phyloP scores from a whole-genome alignment of 2,797 vertebrate species.

The Chiloscyllium punctatum region DNA sequence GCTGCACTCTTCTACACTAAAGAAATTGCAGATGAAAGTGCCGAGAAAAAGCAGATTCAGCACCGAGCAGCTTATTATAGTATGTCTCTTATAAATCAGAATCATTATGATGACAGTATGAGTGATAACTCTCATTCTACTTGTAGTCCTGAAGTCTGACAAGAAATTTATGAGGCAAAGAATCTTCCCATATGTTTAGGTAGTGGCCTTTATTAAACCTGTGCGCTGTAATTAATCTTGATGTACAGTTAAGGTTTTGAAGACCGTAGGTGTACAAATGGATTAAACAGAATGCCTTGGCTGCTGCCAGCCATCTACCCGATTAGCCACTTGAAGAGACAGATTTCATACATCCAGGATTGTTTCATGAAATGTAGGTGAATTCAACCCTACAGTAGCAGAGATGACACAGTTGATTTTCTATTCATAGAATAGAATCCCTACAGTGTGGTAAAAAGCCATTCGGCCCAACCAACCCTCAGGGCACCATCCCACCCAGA shows the following conservation, averaged over 20 bases:
- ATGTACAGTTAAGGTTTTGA: background rate
- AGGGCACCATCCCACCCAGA: no score
- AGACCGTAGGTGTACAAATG: background rate
- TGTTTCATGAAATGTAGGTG: background rate
- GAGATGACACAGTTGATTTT: background rate
- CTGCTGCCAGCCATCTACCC: background rate
- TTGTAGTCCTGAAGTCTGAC: background rate
- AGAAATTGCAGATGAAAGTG: background rate
- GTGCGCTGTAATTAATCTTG: no score
- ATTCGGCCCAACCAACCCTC: no score
- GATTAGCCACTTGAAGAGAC: background rate
- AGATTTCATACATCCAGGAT: background rate
- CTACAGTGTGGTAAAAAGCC: no score
- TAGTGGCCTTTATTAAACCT: background rate
- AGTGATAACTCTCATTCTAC: constrained; percentile 9
- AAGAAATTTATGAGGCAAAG: background rate
- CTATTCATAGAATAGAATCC: no score
- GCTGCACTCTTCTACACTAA: background rate
- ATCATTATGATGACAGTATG: background rate
- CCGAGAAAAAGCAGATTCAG: background rate
- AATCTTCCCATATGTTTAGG: background rate
- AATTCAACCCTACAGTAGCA: background rate
- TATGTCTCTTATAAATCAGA: background rate
- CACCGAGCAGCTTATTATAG: background rate
- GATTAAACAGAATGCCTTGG: background rate